These are phyloP conservation scores for Rhabdomys dilectus DNA, from an alignment of 2,113 vertebrate genomes.

Conservation along the genomic window DNA sequence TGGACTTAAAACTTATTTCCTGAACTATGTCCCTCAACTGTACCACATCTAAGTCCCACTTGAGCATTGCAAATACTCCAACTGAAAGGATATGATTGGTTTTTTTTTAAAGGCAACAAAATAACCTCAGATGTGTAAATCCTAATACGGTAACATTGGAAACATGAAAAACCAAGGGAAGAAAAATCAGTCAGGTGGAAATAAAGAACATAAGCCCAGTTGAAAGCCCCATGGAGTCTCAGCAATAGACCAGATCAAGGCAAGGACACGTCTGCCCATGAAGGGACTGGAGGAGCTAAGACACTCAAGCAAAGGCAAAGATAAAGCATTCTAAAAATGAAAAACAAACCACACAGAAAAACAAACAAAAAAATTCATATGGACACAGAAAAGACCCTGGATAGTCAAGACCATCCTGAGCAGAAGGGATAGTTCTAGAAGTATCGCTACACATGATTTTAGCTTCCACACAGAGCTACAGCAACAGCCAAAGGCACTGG, in stretches of 20 bases:
- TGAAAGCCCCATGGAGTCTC: neutral
- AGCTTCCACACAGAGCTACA: neutral
- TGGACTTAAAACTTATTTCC: neutral
- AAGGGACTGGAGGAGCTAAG: neutral
- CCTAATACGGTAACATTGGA: neutral
- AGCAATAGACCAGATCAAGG: neutral
- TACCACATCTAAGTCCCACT: neutral
- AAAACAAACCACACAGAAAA: neutral
- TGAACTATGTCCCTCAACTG: neutral
- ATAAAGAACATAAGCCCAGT: too few species aligned
- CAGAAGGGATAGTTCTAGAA: neutral
- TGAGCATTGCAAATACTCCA: neutral
- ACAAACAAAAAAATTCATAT: too few species aligned
- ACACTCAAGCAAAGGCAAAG: neutral
- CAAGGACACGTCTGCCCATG: neutral
- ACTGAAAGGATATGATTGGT: neutral
- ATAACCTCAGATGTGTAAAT: neutral
- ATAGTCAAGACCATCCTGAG: neutral
- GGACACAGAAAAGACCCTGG: neutral
- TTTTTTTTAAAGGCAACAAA: neutral
- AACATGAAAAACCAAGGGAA: neutral
- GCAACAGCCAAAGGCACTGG: neutral
- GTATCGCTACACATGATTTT: neutral
- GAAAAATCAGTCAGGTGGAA: neutral
- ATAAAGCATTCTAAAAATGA: neutral